Evolutionary conservation across 2,113 vertebrate species (phyloP).

Genomic region (Propithecus coquereli): DNA sequence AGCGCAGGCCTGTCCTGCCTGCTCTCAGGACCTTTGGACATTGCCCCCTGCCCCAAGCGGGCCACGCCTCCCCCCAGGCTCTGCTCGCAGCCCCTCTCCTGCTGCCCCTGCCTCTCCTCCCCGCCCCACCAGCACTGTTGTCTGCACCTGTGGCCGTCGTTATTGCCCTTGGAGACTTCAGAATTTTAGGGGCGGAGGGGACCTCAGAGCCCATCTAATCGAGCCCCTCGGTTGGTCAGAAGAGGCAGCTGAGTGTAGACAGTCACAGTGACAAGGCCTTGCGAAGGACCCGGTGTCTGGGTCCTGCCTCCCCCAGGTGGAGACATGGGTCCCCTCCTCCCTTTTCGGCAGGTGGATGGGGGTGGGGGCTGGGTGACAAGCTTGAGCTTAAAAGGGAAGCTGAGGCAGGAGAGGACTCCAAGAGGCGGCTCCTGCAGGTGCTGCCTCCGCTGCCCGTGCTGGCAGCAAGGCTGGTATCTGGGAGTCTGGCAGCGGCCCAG

Average conservation of each 20-base stretch:
- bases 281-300: neutral
- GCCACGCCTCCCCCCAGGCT: neutral
- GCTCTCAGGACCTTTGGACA: neutral
- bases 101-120: fast-evolving
- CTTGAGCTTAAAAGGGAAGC: neutral
- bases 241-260: neutral
- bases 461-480: fast-evolving
- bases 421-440: neutral
- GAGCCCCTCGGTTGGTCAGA: neutral
- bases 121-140: too few relatives aligned
- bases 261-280: fast-evolving
- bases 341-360: neutral
- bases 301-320: neutral
- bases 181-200: neutral
- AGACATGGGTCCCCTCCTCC: fast-evolving
- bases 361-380: neutral
- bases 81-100: too few relatives aligned
- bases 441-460: neutral
- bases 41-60: neutral
- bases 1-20: neutral
- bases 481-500: neutral
- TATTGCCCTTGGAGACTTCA: neutral
- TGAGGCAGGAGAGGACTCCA: neutral
- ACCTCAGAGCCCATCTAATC: neutral
- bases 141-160: fast-evolving